These are phyloP conservation scores for Atethmia centrago DNA, from an alignment of 2,888 invertebrate species.

Conservation along the genomic window DNA sequence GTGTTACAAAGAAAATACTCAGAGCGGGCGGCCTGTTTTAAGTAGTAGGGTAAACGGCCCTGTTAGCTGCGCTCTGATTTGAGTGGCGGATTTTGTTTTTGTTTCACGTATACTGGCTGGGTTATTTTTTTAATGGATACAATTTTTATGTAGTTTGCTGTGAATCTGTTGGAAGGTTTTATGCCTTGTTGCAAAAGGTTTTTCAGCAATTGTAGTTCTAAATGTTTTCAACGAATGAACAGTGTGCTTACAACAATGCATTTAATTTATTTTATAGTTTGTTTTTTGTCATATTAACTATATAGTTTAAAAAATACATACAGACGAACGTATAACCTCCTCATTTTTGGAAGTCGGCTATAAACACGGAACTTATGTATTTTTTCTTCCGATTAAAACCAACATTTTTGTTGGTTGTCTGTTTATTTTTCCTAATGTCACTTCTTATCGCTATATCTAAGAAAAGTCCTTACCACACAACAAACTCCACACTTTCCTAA, in stretches of 20 bases:
- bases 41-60: conserved; percentile 62
- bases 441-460: not conserved
- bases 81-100: conserved; percentile 54
- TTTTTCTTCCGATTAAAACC: not conserved
- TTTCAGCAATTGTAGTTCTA: conserved; percentile 6
- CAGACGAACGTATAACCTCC: too few species aligned
- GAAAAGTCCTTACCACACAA: not conserved
- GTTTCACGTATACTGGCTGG: conserved; percentile 37
- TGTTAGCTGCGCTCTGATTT: conserved; percentile 57
- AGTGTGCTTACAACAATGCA: not conserved
- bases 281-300: not conserved
- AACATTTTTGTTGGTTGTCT: too few species aligned
- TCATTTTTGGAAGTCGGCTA: too few species aligned
- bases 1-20: conserved; percentile 68
- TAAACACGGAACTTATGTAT: too few species aligned
- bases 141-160: conserved; percentile 25
- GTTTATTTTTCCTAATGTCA: not conserved
- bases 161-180: conserved; percentile 15
- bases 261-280: not conserved
- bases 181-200: not conserved
- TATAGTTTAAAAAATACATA: too few species aligned
- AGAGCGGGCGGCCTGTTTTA: conserved; percentile 59
- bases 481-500: not conserved
- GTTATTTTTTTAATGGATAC: conserved; percentile 43
- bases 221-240: not conserved